Evolutionary conservation across 2,797 vertebrate species (phyloP).

Genomic region (Melanogrammus aeglefinus): DNA sequence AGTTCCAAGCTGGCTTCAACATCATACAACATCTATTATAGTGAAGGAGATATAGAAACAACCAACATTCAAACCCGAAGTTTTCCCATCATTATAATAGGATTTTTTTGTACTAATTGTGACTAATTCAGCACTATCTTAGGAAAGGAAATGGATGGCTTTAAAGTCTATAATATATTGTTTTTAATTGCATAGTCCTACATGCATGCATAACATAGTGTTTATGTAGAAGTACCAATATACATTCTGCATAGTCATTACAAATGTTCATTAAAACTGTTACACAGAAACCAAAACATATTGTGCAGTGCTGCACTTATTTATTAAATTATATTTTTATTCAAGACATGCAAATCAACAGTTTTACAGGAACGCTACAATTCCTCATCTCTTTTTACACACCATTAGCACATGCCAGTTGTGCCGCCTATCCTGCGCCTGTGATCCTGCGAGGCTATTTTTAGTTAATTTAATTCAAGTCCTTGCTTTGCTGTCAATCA

Average conservation of each 20-base stretch:
- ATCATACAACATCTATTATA: neutral
- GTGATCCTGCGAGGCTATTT: neutral
- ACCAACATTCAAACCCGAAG: neutral
- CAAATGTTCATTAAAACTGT: neutral
- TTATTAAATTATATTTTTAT: neutral
- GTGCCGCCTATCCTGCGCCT: neutral
- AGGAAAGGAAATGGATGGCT: neutral
- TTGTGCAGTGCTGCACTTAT: neutral
- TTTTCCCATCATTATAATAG: neutral
- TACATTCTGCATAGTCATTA: neutral
- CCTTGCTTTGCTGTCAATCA: conserved; percentile 55
- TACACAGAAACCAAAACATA: neutral
- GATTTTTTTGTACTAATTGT: neutral
- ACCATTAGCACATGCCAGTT: neutral
- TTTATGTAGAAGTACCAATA: neutral
- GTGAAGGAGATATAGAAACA: neutral
- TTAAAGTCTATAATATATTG: neutral
- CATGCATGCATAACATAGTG: too few species aligned
- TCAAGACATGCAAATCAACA: neutral
- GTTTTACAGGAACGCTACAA: neutral
- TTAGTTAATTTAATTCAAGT: conserved; percentile 18
- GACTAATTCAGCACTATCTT: neutral
- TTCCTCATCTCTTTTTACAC: neutral
- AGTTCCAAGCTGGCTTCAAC: conserved; percentile 42
- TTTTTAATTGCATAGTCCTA: neutral